Percentiles rank a stretch among this genome's conserved stretches.
Conservation (phyloP, 2,797 vertebrate genomes). For the Sorex maritimensis region DNA sequence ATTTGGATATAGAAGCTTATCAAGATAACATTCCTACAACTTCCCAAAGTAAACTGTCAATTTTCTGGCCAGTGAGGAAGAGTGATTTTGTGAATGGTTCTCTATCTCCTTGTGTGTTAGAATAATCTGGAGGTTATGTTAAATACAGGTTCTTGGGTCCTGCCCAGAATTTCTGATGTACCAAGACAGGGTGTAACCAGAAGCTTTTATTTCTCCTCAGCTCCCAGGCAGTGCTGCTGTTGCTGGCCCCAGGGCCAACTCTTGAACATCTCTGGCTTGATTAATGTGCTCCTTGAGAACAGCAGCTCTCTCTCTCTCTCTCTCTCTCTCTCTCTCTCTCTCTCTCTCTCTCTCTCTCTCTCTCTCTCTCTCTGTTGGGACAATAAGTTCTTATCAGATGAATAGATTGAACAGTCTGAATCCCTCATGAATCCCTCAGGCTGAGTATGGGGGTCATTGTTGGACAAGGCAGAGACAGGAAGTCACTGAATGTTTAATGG, state of each 20-base stretch:
- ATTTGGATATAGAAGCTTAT: not conserved
- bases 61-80: not conserved
- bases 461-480: not conserved
- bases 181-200: not conserved
- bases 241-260: not conserved
- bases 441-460: not conserved
- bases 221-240: no score
- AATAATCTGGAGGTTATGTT: not conserved
- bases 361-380: not conserved
- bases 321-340: not conserved
- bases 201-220: not conserved
- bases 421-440: not conserved
- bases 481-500: not conserved
- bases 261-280: not conserved
- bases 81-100: not conserved
- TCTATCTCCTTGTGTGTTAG: not conserved
- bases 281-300: not conserved
- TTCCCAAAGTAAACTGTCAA: not conserved
- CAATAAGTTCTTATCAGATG: not conserved
- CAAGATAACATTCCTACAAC: not conserved
- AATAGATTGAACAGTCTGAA: not conserved
- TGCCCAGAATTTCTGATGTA: not conserved
- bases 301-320: fast-evolving
- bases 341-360: not conserved
- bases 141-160: not conserved